Evolutionary conservation across 92 coral and sea anemone genomes (phyloP).

Genomic region (Pocillopora meandrina): DNA sequence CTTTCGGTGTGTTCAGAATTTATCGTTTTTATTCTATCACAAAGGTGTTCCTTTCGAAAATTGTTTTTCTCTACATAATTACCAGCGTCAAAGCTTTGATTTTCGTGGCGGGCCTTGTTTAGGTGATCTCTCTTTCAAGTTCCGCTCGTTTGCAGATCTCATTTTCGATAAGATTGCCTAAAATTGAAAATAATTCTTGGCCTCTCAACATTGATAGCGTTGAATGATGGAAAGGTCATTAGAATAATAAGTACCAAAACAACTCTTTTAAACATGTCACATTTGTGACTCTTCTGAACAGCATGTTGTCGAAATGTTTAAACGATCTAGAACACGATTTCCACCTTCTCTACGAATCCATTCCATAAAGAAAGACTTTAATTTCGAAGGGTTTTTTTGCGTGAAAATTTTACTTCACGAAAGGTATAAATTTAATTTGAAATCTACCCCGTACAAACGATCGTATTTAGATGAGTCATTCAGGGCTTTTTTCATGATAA

Average conservation of each 20-base stretch:
- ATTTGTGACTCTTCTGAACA: slow-evolving; percentile 53
- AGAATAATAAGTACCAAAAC: slow-evolving; percentile 71
- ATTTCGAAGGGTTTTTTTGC: neutral
- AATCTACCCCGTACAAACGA: slow-evolving; percentile 73
- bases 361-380: neutral
- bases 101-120: slow-evolving; percentile 58
- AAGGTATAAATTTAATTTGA: slow-evolving; percentile 82
- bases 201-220: slow-evolving; percentile 76
- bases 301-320: slow-evolving; percentile 37
- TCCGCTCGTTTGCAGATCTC: slow-evolving; percentile 87
- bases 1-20: slow-evolving; percentile 28
- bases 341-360: slow-evolving; percentile 32
- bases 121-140: slow-evolving; percentile 73
- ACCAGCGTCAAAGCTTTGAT: slow-evolving; percentile 32
- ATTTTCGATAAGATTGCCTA: slow-evolving; percentile 77
- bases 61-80: slow-evolving; percentile 41
- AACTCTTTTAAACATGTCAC: slow-evolving; percentile 66
- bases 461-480: slow-evolving; percentile 73
- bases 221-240: slow-evolving; percentile 66
- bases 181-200: slow-evolving; percentile 82
- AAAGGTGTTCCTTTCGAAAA: slow-evolving; percentile 21
- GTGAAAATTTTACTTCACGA: slow-evolving; percentile 18
- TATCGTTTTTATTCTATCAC: slow-evolving; percentile 19
- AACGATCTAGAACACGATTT: slow-evolving; percentile 4
- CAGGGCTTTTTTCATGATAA: slow-evolving; percentile 69